These are phyloP conservation scores for Empis stercorea DNA, from an alignment of 2,888 invertebrate genomes.

Conservation along the genomic window DNA sequence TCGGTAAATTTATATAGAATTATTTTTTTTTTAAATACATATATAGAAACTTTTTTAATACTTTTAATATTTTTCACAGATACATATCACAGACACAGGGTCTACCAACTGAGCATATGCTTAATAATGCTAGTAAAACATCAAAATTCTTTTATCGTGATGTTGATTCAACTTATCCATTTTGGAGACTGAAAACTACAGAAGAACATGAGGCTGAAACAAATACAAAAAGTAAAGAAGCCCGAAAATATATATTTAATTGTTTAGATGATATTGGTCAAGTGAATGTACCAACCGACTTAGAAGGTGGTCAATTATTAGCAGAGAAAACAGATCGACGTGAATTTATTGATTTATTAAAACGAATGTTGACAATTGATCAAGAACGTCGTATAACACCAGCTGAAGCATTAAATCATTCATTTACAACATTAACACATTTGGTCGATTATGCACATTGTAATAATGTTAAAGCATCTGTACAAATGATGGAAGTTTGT, in stretches of 20 bases:
- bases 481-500: slow-evolving; percentile 92
- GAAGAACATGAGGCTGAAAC: slow-evolving; percentile 98
- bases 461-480: slow-evolving; percentile 92
- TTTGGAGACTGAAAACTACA: slow-evolving; percentile 83
- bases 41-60: slow-evolving; percentile 3
- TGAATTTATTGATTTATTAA: slow-evolving; percentile 95
- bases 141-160: slow-evolving; percentile 97
- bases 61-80: slow-evolving; percentile 16
- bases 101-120: slow-evolving; percentile 94
- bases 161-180: slow-evolving; percentile 80
- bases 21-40: neutral
- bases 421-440: slow-evolving; percentile 86
- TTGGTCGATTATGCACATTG: slow-evolving; percentile 93
- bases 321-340: slow-evolving; percentile 95
- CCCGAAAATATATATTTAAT: slow-evolving; percentile 98
- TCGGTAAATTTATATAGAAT: slow-evolving; percentile 41
- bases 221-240: slow-evolving; percentile 97
- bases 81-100: slow-evolving; percentile 97
- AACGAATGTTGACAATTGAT: slow-evolving; percentile 97
- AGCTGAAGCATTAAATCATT: slow-evolving; percentile 88
- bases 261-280: slow-evolving; percentile 97
- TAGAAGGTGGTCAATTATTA: slow-evolving; percentile 90
- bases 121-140: slow-evolving; percentile 93
- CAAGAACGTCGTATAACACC: slow-evolving; percentile 94
- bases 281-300: slow-evolving; percentile 92